Conservation (phyloP, 1,140 invertebrate genomes). For the Hydropsyche tenuis region DNA sequence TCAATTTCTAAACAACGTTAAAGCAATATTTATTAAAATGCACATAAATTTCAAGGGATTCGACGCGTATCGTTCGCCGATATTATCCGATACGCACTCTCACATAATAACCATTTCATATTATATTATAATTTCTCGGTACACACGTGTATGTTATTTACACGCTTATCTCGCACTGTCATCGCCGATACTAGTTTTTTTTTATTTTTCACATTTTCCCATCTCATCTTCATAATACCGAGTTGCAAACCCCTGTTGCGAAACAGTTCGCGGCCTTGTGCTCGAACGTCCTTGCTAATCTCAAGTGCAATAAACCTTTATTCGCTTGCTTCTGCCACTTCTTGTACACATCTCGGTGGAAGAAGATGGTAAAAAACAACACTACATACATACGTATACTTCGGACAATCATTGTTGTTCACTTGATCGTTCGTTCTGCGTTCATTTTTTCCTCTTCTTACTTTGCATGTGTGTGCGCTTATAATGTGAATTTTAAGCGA, state of each 20-base stretch:
- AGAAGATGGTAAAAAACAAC: constrained; percentile 12
- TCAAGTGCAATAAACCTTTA: constrained; percentile 38
- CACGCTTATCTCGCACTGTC: constrained; percentile 5
- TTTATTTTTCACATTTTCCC: background rate
- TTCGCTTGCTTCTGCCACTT: constrained; percentile 34
- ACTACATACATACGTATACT: background rate
- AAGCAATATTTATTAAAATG: background rate
- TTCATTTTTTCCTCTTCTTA: constrained; percentile 3
- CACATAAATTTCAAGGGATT: background rate
- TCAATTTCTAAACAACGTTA: background rate
- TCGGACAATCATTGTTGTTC: constrained; percentile 26
- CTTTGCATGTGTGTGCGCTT: background rate
- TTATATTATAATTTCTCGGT: constrained; percentile 10
- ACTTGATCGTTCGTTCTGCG: constrained; percentile 7
- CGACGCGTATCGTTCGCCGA: background rate
- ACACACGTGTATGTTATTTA: background rate
- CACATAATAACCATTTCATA: background rate
- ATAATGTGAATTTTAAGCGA: constrained; percentile 13
- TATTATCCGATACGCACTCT: background rate
- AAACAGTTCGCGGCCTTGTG: constrained; percentile 31
- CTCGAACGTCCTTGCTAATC: constrained; percentile 38
- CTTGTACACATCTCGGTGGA: constrained; percentile 32
- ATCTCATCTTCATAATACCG: background rate
- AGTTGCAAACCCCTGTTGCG: constrained; percentile 28
- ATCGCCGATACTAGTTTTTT: background rate